Base-by-base conservation (phyloP, 2,888 invertebrate genomes). In the Formica aserva region DNA sequence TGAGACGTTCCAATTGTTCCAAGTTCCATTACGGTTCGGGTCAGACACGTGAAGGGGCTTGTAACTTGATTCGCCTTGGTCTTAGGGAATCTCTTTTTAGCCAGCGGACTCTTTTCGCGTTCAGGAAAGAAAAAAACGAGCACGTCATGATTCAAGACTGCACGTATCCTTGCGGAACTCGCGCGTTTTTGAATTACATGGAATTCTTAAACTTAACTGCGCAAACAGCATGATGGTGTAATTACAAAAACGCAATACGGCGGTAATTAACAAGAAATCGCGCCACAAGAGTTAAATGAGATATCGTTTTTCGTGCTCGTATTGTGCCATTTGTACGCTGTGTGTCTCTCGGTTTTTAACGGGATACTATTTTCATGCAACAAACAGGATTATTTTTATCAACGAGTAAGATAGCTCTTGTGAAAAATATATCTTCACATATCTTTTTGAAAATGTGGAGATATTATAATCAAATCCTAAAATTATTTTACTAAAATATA, bases 11-110 rank as follows among this genome's bases (percentile, higher is more conserved):
- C 80, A 83, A 87, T 89, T 86, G 85, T 84, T 75, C 80, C 86
- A 67, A 83, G 88, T 88, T 76, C 85, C 85, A 89, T 90, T 87
- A 84, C 86, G 45, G 84, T 67, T 85, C 78, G 63, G 60, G 77
- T 77, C 72, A 84, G 85, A 86, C 86, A 72, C 83, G 74, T 86
- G 75, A 84, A 89, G 85, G 88, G 85, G 86, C 87, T 84, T 85
- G 83, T 83, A 88, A 87, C 85, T 86, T 71, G 84, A 85, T 62
- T 82, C 77, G 84, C 84, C 80, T 71, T 66, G 48, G 15, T 9
- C 32, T 62, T 22, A 41, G 65, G 41, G 60, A 62, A 45, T 41
- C 82, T 48, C 48, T 48, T 18, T 66, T 82, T 83, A 85, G 80
- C 66, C 45, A 57, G 18, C 13, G 22, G 22, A 32, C 13, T 57